These are phyloP conservation scores for Octodonta nipae DNA, from an alignment of 2,888 invertebrate species.

Conservation along the genomic window DNA sequence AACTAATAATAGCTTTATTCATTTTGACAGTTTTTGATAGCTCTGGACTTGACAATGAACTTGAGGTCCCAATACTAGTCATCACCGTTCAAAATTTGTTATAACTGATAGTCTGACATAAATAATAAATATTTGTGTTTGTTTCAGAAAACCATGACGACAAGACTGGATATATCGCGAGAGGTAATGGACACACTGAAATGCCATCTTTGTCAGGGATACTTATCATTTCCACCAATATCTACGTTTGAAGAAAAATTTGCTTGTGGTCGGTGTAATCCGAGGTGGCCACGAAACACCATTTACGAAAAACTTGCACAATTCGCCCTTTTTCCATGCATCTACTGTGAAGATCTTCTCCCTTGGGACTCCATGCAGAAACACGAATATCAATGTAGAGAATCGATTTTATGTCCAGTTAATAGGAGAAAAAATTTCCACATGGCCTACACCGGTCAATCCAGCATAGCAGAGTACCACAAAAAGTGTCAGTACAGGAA, in stretches of 20 bases:
- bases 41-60: too few species aligned
- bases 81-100: too few species aligned
- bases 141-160: too few species aligned
- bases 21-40: too few species aligned
- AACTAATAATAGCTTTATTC: too few species aligned
- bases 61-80: too few species aligned
- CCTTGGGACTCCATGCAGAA: conserved; percentile 9
- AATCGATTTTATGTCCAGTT: conserved; percentile 11
- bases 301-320: conserved; percentile 15
- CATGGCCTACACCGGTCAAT: too few species aligned
- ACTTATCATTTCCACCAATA: conserved; percentile 12
- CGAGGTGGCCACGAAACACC: conserved; percentile 12
- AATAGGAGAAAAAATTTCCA: too few species aligned
- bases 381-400: conserved; percentile 10
- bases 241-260: conserved; percentile 10
- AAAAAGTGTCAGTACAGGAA: conserved; percentile 8
- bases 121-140: too few species aligned
- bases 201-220: conserved; percentile 13
- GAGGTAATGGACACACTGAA: too few species aligned
- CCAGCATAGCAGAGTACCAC: conserved; percentile 14
- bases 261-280: conserved; percentile 13
- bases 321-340: conserved; percentile 15
- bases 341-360: conserved; percentile 10
- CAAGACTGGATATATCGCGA: too few species aligned
- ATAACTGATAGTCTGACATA: too few species aligned